Percentiles rank a stretch among this genome's conserved stretches.
Conservation (phyloP, 2,113 vertebrate genomes). For the Labeo catla region DNA sequence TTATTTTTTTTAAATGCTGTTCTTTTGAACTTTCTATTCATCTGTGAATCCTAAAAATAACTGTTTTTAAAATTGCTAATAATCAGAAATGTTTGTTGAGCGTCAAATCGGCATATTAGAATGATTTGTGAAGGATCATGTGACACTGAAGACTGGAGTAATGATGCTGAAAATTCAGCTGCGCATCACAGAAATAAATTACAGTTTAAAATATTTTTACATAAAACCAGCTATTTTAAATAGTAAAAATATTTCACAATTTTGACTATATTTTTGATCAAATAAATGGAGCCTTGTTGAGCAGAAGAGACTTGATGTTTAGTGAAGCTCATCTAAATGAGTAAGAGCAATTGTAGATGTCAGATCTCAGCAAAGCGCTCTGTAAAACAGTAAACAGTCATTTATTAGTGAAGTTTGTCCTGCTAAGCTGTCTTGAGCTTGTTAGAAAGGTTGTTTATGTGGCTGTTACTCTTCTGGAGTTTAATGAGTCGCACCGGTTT, state of each 20-base stretch:
- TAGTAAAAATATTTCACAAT: neutral
- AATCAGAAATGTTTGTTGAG: neutral
- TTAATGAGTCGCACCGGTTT: slow-evolving; percentile 10
- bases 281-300: neutral
- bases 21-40: too few relatives aligned
- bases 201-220: neutral
- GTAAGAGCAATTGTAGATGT: neutral
- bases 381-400: neutral
- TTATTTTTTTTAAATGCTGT: too few relatives aligned
- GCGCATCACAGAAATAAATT: neutral
- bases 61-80: neutral
- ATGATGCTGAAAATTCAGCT: neutral
- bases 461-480: neutral
- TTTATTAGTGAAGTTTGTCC: neutral
- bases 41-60: too few relatives aligned
- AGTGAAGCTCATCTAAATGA: neutral
- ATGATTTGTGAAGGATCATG: slow-evolving; percentile 1
- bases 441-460: neutral
- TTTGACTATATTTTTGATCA: neutral
- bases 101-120: neutral
- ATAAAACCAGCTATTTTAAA: neutral
- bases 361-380: too few relatives aligned
- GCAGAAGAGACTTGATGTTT: neutral
- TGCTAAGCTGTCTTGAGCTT: neutral
- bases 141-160: slow-evolving; percentile 1